phyloP scores from a whole-genome alignment of 2,888 invertebrate species.

The Suillia variegata region DNA sequence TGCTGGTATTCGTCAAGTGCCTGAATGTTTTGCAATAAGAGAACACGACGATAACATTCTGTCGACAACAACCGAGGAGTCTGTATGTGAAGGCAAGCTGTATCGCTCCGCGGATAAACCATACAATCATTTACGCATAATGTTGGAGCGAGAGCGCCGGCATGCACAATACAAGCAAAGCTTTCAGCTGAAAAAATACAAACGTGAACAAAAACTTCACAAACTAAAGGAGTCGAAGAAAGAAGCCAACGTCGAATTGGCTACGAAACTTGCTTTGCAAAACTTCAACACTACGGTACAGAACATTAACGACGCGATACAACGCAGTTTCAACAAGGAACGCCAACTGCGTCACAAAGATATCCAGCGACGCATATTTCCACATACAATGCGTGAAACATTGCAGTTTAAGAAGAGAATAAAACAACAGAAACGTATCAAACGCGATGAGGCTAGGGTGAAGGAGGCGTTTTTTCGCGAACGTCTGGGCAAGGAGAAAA shows the following conservation, averaged over 20 bases:
- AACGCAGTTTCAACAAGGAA: conserved; percentile 40
- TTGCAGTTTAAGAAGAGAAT: conserved; percentile 41
- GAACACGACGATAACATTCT: conserved; percentile 27
- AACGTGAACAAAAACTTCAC: conserved; percentile 23
- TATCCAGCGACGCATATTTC: conserved; percentile 42
- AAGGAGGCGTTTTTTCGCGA: conserved; percentile 43
- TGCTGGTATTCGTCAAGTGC: conserved; percentile 41
- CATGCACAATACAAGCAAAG: conserved; percentile 48
- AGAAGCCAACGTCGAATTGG: conserved; percentile 27
- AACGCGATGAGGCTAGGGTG: conserved; percentile 44
- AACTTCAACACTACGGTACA: conserved; percentile 37
- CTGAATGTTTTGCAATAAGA: conserved; percentile 34
- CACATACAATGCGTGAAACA: conserved; percentile 51
- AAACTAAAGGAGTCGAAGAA: conserved; percentile 25
- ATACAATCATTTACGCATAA: conserved; percentile 34
- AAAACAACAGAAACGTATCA: conserved; percentile 44
- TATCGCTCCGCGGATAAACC: conserved; percentile 49
- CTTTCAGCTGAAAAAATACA: conserved; percentile 39
- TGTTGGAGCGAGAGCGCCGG: conserved; percentile 38
- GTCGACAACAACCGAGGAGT: conserved; percentile 4
- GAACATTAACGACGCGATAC: conserved; percentile 43
- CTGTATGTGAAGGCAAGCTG: conserved; percentile 36
- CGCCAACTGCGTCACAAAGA: conserved; percentile 33
- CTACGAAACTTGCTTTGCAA: conserved; percentile 38
- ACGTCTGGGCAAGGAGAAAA: conserved; percentile 38